Conservation (phyloP, 2,888 invertebrate species). For the Hydrotaea diabolus region DNA sequence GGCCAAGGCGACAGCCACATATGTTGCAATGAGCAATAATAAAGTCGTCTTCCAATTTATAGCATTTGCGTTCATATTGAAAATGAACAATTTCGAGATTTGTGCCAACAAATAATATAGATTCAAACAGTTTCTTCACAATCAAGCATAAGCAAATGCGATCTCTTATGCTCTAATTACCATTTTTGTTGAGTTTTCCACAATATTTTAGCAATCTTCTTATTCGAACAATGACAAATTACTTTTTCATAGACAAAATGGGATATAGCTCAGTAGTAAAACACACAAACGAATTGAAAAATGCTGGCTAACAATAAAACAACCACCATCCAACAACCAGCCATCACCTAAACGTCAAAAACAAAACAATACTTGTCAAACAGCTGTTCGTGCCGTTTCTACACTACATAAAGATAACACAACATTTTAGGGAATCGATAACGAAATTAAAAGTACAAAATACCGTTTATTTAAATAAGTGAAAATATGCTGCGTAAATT, state of each 20-base stretch:
- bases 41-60: slow-evolving; percentile 6
- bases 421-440: not conserved
- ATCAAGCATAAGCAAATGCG: no score
- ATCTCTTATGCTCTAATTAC: slow-evolving; percentile 5
- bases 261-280: slow-evolving; percentile 22
- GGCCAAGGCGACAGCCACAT: slow-evolving; percentile 33
- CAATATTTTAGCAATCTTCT: slow-evolving; percentile 2
- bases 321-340: slow-evolving; percentile 42
- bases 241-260: slow-evolving; percentile 7
- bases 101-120: not conserved
- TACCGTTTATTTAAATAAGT: no score
- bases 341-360: slow-evolving; percentile 34
- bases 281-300: slow-evolving; percentile 19
- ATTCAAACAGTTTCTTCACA: not conserved
- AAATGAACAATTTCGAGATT: not conserved
- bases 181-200: not conserved
- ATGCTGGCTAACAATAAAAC: slow-evolving; percentile 43
- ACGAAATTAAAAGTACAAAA: not conserved
- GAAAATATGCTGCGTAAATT: not conserved
- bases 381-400: slow-evolving; percentile 54
- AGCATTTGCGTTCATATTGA: slow-evolving; percentile 21
- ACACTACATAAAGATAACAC: slow-evolving; percentile 10
- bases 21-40: slow-evolving; percentile 33
- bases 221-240: slow-evolving; percentile 17
- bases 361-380: slow-evolving; percentile 38